Evolutionary conservation across 2,888 invertebrate species (phyloP).

Genomic region (Charanyca ferruginea): DNA sequence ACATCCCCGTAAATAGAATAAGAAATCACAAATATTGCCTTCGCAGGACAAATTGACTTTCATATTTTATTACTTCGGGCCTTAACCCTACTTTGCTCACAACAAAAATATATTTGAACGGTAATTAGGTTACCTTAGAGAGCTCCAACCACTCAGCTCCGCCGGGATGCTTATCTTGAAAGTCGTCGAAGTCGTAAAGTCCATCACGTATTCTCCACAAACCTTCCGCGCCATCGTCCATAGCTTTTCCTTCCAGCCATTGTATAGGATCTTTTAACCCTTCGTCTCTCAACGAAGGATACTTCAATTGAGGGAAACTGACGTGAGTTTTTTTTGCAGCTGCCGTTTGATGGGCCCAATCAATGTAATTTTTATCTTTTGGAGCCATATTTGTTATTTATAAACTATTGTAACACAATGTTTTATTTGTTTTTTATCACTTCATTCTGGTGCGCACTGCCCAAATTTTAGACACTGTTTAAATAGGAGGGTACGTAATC

Average conservation of each 20-base stretch:
- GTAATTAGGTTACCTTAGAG: constrained; percentile 90
- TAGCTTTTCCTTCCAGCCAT: constrained; percentile 93
- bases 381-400: constrained; percentile 70
- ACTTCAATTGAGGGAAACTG: constrained; percentile 89
- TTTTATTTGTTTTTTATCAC: constrained; percentile 15
- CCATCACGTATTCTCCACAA: constrained; percentile 94
- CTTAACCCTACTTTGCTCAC: constrained; percentile 34
- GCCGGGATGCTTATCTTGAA: constrained; percentile 96
- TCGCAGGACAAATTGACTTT: constrained; percentile 25
- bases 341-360: constrained; percentile 75
- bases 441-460: constrained; percentile 12
- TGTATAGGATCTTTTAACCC: constrained; percentile 83
- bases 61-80: constrained; percentile 30
- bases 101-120: constrained; percentile 41
- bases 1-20: constrained; percentile 17
- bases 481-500: neutral
- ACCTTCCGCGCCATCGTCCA: constrained; percentile 94
- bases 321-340: constrained; percentile 84
- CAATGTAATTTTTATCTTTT: constrained; percentile 74
- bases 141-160: constrained; percentile 94
- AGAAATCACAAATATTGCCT: constrained; percentile 35
- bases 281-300: constrained; percentile 87
- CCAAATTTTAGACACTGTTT: constrained; percentile 19
- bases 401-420: neutral
- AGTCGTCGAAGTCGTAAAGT: constrained; percentile 96